Percentiles rank a stretch among this genome's conserved stretches.
Conservation (phyloP, 2,797 vertebrate species). For the Rallus crepitans region DNA sequence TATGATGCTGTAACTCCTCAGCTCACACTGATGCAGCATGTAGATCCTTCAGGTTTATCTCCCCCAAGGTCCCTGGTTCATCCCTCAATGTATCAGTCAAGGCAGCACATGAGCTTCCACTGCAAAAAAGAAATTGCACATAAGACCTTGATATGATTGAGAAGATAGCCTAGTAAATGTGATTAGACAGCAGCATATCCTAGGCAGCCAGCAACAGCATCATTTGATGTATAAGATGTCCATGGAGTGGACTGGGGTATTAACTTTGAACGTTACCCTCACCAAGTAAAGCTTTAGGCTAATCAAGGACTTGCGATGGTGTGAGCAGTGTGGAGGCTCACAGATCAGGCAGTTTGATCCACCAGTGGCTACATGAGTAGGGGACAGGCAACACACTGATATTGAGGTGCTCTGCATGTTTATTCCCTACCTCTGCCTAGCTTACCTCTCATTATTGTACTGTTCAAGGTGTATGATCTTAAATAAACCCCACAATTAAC, state of each 20-base stretch:
- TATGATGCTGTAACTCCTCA: not conserved
- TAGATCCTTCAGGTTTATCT: not conserved
- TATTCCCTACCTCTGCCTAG: not conserved
- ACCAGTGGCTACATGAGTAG: not conserved
- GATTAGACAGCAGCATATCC: not conserved
- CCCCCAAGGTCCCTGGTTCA: not conserved
- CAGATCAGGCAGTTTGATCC: conserved; percentile 4
- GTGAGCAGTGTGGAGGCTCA: not conserved
- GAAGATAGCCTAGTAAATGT: not conserved
- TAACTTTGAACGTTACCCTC: not conserved
- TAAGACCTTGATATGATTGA: not conserved
- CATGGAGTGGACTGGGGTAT: not conserved
- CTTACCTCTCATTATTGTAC: not conserved
- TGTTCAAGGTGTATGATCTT: not conserved
- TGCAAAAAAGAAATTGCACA: not conserved
- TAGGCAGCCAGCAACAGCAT: not conserved
- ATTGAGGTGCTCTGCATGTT: not conserved
- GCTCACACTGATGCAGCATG: not conserved
- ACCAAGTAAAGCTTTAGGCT: not conserved
- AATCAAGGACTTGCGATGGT: not conserved
- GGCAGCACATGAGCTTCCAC: not conserved
- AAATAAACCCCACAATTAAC: not conserved
- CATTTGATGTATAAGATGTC: not conserved
- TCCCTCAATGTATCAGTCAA: not conserved
- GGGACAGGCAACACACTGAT: not conserved